Conservation (phyloP, 2,113 vertebrate genomes). For the Indicator maculatus region DNA sequence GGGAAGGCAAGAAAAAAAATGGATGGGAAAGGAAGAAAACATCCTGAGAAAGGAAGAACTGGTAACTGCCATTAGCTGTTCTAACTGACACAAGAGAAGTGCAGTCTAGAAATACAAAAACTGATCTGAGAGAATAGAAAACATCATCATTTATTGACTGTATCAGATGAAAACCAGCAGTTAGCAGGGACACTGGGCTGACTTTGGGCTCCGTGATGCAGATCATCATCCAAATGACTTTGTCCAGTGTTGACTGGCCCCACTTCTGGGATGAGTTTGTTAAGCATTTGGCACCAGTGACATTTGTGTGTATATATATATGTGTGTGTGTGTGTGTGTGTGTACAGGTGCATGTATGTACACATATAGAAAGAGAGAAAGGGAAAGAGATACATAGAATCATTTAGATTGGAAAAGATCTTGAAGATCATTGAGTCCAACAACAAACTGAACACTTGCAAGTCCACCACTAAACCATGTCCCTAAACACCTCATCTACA, state of each 20-base stretch:
- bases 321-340: too few species aligned
- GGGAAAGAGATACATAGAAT: background rate
- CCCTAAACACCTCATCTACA: too few species aligned
- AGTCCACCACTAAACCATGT: background rate
- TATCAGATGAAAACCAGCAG: background rate
- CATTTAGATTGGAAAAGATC: background rate
- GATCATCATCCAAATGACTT: background rate
- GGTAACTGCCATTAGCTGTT: background rate
- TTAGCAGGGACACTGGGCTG: background rate
- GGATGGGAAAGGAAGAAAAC: background rate
- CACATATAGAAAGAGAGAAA: background rate
- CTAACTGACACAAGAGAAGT: background rate
- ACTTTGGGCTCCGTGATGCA: accelerated
- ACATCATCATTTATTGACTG: background rate
- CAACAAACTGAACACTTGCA: background rate
- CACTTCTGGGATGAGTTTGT: background rate
- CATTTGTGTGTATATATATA: background rate
- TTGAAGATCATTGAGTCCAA: background rate
- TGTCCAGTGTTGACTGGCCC: background rate
- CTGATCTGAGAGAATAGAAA: background rate
- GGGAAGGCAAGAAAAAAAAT: background rate
- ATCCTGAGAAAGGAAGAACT: background rate
- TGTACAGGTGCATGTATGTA: too few species aligned
- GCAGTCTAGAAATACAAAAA: background rate
- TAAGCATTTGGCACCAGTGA: background rate